phyloP scores from a whole-genome alignment of 2,797 vertebrate species.

The Gila robusta region DNA sequence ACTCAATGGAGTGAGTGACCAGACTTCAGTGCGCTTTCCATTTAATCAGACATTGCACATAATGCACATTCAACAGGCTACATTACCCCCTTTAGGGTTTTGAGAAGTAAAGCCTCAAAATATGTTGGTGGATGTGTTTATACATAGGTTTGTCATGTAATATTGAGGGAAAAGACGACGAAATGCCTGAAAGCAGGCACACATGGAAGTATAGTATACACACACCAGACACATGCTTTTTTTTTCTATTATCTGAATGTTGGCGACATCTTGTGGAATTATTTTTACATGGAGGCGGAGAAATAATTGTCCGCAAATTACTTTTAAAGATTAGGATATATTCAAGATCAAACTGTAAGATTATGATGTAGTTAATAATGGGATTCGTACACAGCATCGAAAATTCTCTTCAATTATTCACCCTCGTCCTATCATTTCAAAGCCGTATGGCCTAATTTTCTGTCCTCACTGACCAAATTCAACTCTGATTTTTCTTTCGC shows the following conservation, averaged over 20 bases:
- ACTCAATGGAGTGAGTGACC: background rate
- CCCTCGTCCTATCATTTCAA: background rate
- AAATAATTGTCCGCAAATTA: background rate
- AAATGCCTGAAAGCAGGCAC: background rate
- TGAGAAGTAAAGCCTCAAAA: background rate
- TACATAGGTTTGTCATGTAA: background rate
- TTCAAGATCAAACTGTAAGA: background rate
- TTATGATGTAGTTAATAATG: background rate
- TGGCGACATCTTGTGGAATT: slow-evolving; percentile 42
- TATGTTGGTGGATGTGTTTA: background rate
- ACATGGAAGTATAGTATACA: background rate
- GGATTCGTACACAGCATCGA: background rate
- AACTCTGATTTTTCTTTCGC: background rate
- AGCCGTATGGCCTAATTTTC: background rate
- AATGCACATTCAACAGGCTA: slow-evolving; percentile 35
- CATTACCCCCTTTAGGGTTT: background rate
- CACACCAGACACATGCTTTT: background rate
- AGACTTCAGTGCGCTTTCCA: slow-evolving; percentile 2
- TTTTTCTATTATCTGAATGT: background rate
- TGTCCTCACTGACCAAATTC: background rate
- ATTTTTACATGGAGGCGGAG: background rate
- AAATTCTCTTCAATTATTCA: background rate
- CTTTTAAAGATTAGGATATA: background rate
- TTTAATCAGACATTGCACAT: background rate
- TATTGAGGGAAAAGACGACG: background rate